phyloP scores from a whole-genome alignment of 2,113 vertebrate species.

The Fukomys damarensis region DNA sequence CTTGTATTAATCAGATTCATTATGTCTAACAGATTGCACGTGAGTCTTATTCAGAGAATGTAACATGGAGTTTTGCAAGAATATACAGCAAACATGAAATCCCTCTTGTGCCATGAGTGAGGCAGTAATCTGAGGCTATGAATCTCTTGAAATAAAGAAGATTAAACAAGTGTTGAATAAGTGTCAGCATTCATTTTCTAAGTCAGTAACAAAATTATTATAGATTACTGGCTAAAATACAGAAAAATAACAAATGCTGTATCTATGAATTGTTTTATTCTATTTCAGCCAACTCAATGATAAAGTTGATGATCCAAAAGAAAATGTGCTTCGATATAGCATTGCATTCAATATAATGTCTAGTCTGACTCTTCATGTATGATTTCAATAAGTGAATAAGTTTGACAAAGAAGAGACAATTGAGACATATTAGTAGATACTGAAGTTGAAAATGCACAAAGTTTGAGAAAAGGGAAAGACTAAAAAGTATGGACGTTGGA shows the following conservation, averaged over 20 bases:
- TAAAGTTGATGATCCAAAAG: not conserved
- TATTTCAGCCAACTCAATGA: not conserved
- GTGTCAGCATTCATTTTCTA: slow-evolving; percentile 19
- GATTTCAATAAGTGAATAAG: not conserved
- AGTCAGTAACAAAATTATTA: slow-evolving; percentile 5
- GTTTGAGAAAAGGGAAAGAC: not conserved
- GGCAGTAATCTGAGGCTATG: not conserved
- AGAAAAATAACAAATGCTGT: not conserved
- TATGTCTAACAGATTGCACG: not conserved
- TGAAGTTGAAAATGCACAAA: not conserved
- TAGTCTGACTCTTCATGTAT: not conserved
- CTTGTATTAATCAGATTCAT: not conserved
- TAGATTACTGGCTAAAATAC: not conserved
- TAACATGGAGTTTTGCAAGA: not conserved
- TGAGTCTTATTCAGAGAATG: not conserved
- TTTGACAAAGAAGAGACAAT: not conserved
- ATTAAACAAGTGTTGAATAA: not conserved
- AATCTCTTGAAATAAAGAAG: not conserved
- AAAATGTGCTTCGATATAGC: not conserved
- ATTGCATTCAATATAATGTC: not conserved
- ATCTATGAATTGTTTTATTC: not conserved
- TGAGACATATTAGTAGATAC: not conserved
- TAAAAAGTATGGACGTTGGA: not conserved
- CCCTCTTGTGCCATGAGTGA: not conserved
- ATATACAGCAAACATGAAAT: not conserved